A percentile compares a stretch with the other conserved stretches of the same genome.
Conservation (phyloP, 2,888 invertebrate genomes). For the Rhagophthalmus giganteus region DNA sequence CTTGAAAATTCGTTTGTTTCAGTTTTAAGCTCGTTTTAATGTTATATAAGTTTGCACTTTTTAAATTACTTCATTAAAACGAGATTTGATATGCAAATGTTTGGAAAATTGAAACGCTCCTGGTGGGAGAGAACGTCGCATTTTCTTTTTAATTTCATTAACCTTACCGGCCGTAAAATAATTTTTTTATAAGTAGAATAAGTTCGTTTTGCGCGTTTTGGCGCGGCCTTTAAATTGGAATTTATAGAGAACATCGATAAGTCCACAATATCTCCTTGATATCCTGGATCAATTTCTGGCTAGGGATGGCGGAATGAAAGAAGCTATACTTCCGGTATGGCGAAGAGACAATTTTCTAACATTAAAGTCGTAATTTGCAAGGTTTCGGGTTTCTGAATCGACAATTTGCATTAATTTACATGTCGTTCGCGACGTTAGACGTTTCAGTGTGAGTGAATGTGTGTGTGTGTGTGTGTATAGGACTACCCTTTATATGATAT, state of each 20-base stretch:
- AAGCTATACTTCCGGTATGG: conserved; percentile 9
- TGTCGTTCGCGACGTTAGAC: conserved; percentile 20
- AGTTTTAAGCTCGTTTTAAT: too few relatives aligned
- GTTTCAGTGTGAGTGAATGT: too few relatives aligned
- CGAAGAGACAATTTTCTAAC: conserved; percentile 26
- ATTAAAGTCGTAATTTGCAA: conserved; percentile 24
- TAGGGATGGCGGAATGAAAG: conserved; percentile 4
- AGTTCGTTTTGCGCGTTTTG: too few relatives aligned
- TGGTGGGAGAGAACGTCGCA: background rate
- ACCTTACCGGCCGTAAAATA: conserved; percentile 1
- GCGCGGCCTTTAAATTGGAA: too few relatives aligned
- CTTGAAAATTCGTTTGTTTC: too few relatives aligned
- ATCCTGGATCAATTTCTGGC: conserved; percentile 1
- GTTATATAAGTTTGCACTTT: conserved; percentile 5
- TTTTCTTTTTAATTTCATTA: conserved; percentile 1
- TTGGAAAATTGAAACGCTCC: conserved; percentile 13
- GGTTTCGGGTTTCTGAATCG: conserved; percentile 23
- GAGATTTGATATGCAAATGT: conserved; percentile 9
- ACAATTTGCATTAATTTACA: conserved; percentile 28
- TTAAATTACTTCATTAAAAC: conserved; percentile 15
- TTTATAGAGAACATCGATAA: too few relatives aligned
- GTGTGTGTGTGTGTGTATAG: conserved; percentile 18
- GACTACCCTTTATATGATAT: conserved; percentile 17
- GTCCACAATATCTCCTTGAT: too few relatives aligned
- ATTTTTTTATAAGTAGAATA: conserved; percentile 1